Percentiles rank a stretch among this genome's conserved stretches.
phyloP scores from a whole-genome alignment of 2,113 vertebrate species.

The Toxostoma redivivum region DNA sequence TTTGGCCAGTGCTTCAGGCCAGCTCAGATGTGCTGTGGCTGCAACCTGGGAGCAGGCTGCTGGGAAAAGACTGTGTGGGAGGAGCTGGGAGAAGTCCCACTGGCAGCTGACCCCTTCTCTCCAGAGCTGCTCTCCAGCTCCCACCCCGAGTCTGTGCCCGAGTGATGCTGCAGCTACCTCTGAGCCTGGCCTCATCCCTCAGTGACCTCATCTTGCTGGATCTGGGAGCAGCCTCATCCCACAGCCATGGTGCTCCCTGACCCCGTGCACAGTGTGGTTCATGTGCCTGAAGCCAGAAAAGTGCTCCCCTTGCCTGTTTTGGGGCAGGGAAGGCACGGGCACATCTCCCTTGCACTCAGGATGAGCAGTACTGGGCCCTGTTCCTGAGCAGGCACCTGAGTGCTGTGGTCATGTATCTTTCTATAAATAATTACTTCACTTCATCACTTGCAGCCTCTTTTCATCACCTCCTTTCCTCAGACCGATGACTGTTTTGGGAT shows the following conservation, averaged over 20 bases:
- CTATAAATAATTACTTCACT: conserved; percentile 39
- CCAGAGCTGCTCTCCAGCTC: background rate
- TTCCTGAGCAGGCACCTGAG: conserved; percentile 29
- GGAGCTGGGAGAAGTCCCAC: background rate
- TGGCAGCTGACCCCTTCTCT: background rate
- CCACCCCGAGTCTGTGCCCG: fast-evolving
- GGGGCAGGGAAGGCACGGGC: background rate
- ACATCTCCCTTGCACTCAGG: background rate
- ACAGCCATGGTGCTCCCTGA: background rate
- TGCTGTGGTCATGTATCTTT: background rate
- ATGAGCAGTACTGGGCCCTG: background rate
- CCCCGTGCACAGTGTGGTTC: background rate
- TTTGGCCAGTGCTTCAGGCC: background rate
- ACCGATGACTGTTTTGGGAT: conserved; percentile 27
- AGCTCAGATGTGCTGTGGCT: background rate
- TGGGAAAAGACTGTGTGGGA: background rate
- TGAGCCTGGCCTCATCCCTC: background rate
- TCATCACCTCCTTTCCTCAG: conserved; percentile 34
- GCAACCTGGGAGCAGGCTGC: background rate
- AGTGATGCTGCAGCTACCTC: background rate
- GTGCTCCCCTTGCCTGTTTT: background rate
- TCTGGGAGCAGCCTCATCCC: background rate
- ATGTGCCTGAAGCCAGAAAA: fast-evolving
- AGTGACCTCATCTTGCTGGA: background rate
- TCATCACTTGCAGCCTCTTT: conserved; percentile 45